phyloP scores from a whole-genome alignment of 1,140 invertebrate genomes.

The Eupristina koningsbergeri region DNA sequence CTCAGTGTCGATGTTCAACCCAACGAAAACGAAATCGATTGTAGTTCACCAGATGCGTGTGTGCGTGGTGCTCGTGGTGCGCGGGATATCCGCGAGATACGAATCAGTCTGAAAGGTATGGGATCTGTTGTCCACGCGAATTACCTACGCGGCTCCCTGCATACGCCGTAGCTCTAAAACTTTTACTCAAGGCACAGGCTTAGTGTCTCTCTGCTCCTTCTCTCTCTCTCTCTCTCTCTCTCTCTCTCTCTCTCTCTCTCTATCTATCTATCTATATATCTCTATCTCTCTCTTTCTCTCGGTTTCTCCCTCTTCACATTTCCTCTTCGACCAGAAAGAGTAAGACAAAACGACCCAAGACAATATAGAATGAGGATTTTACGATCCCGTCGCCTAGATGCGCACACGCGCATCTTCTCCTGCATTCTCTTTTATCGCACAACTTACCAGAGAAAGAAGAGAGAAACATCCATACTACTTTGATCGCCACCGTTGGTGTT shows the following conservation, averaged over 20 bases:
- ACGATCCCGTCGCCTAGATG: slow-evolving; percentile 29
- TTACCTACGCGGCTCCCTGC: slow-evolving; percentile 35
- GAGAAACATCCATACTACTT: not conserved
- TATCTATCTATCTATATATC: too few species aligned
- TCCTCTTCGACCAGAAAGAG: not conserved
- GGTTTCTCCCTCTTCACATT: not conserved
- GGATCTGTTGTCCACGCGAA: slow-evolving; percentile 14
- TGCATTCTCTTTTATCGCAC: not conserved
- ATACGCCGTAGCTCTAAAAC: slow-evolving; percentile 16
- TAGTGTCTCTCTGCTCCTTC: too few species aligned
- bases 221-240: too few species aligned
- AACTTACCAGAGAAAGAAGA: not conserved
- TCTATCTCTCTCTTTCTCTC: too few species aligned
- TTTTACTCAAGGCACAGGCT: not conserved
- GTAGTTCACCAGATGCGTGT: not conserved
- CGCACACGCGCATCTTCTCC: not conserved
- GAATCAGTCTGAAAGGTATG: slow-evolving; percentile 23
- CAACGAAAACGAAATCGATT: slow-evolving; percentile 25
- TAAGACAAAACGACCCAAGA: not conserved
- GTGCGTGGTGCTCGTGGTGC: not conserved
- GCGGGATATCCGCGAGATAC: slow-evolving; percentile 37
- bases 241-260: too few species aligned
- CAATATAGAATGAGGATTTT: slow-evolving; percentile 34
- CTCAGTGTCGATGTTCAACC: slow-evolving; percentile 12
- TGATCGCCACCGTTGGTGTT: not conserved